Evolutionary conservation across 1,140 invertebrate species (phyloP).

Genomic region (Tribolium castaneum): DNA sequence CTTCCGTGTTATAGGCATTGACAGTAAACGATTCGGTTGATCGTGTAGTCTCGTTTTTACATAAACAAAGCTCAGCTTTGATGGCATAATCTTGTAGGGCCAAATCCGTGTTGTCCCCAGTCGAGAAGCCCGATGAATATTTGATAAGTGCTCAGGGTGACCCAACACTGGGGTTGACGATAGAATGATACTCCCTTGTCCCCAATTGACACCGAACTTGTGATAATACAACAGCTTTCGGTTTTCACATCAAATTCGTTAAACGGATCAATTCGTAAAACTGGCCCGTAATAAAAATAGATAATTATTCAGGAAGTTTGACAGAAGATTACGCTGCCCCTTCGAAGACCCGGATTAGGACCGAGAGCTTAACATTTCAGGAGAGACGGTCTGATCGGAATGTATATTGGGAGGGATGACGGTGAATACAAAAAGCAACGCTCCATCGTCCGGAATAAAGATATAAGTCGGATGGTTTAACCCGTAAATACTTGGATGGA

Average conservation of each 20-base stretch:
- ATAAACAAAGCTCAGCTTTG: conserved; percentile 39
- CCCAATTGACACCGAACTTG: conserved; percentile 22
- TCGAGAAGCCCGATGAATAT: conserved; percentile 41
- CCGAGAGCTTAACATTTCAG: conserved; percentile 29
- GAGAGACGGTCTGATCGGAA: conserved; percentile 19
- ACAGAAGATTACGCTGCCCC: conserved; percentile 30
- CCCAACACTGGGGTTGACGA: conserved; percentile 33
- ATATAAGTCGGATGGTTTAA: conserved; percentile 19
- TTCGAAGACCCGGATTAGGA: conserved; percentile 34
- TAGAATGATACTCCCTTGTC: conserved; percentile 15
- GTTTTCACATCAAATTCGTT: not conserved
- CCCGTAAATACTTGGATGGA: conserved; percentile 9
- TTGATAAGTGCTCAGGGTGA: conserved; percentile 39
- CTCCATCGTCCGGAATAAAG: not conserved
- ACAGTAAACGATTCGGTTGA: conserved; percentile 35
- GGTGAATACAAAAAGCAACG: conserved; percentile 21
- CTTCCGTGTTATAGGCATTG: conserved; percentile 1
- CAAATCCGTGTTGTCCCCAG: conserved; percentile 39
- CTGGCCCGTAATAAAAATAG: conserved; percentile 11
- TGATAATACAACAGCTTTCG: not conserved
- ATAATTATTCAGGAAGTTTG: conserved; percentile 36
- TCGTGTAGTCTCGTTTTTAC: conserved; percentile 27
- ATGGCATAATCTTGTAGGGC: conserved; percentile 41
- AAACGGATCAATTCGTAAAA: conserved; percentile 8
- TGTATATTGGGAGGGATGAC: not conserved